Conservation (phyloP, 2,888 invertebrate species). For the Drosophila kambysellisi region DNA sequence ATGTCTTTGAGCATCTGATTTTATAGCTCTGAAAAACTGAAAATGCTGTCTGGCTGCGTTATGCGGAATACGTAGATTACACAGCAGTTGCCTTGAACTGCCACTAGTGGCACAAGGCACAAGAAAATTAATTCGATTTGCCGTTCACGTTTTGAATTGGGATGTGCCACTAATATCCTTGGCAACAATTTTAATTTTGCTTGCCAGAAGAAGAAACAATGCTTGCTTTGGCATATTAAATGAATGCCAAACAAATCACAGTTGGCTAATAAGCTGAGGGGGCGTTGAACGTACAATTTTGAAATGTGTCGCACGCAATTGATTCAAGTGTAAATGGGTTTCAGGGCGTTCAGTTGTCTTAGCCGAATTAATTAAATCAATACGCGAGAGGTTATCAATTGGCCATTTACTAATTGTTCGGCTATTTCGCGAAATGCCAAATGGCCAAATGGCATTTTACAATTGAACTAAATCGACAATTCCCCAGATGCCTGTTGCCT, state of each 20-base stretch:
- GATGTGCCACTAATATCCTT: constrained; percentile 42
- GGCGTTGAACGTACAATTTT: constrained; percentile 46
- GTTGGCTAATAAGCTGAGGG: constrained; percentile 5
- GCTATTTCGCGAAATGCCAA: constrained; percentile 17
- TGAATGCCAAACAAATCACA: constrained; percentile 42
- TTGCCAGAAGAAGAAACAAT: constrained; percentile 42
- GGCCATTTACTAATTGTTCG: constrained; percentile 65
- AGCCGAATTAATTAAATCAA: constrained; percentile 69
- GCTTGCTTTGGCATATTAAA: constrained; percentile 48
- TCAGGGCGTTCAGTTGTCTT: constrained; percentile 68
- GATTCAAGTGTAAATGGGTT: constrained; percentile 40
- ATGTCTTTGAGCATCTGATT: constrained; percentile 1
- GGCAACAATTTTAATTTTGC: constrained; percentile 64
- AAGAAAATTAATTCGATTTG: constrained; percentile 41
- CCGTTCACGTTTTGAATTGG: constrained; percentile 52
- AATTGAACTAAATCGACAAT: constrained; percentile 30
- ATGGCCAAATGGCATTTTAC: constrained; percentile 42
- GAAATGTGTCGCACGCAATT: constrained; percentile 60
- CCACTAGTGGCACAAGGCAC: constrained; percentile 13
- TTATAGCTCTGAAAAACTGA: constrained; percentile 20
- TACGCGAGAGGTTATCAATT: constrained; percentile 44
- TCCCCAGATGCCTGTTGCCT: constrained; percentile 13
- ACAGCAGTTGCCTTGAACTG: constrained; percentile 37
- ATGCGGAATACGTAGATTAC: neutral
- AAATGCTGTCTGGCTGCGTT: constrained; percentile 9